Conservation (phyloP, 2,113 vertebrate genomes). For the Pitta sordida region DNA sequence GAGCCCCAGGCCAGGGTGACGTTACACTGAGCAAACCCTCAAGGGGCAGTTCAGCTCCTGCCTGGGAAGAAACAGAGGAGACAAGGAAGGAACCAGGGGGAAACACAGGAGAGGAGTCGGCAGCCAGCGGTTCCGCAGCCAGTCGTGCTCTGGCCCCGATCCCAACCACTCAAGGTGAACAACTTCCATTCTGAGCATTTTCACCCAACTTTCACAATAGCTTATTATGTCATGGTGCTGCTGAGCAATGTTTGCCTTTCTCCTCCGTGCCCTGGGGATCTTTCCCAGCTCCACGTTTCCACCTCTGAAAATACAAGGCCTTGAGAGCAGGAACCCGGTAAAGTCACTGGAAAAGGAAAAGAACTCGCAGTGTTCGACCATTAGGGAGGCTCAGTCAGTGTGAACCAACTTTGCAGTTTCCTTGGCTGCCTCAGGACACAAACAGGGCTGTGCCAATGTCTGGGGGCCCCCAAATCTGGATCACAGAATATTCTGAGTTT, state of each 20-base stretch:
- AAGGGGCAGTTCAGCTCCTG: neutral
- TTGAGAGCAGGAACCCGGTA: conserved; percentile 24
- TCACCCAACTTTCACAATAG: conserved; percentile 12
- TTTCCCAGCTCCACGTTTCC: conserved; percentile 3
- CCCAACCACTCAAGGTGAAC: conserved; percentile 45
- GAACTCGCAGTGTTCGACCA: rapidly evolving
- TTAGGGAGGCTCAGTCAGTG: neutral
- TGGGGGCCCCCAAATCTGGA: neutral
- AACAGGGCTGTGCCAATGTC: neutral
- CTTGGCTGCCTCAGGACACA: neutral
- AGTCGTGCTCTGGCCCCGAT: neutral
- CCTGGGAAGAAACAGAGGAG: neutral
- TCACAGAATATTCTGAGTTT: neutral
- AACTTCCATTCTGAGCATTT: neutral
- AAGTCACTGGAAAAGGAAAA: neutral
- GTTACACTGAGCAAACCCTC: neutral
- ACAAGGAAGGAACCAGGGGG: neutral
- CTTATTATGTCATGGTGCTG: neutral
- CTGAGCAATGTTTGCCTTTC: conserved; percentile 47
- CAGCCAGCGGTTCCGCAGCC: neutral
- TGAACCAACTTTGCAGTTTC: neutral
- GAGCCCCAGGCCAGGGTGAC: neutral
- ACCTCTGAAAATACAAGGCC: neutral
- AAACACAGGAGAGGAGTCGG: neutral
- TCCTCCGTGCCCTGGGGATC: conserved; percentile 6